Conservation (phyloP, 2,888 invertebrate genomes). For the Drosophila algonquin region DNA sequence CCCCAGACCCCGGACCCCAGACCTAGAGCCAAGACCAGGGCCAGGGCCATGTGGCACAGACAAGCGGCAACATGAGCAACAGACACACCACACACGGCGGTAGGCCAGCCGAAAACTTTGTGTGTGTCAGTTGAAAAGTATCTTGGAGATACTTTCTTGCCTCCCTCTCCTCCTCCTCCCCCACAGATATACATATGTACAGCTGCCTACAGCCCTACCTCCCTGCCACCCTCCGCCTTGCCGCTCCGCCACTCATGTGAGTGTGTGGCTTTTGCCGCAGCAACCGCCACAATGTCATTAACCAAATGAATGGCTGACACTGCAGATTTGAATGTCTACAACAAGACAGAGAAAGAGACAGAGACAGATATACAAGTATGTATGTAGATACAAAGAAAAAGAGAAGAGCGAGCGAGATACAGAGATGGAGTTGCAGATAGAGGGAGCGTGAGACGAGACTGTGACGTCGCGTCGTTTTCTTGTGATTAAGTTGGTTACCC, state of each 20-base stretch:
- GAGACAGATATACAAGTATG: too few relatives aligned
- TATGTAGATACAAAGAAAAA: too few relatives aligned
- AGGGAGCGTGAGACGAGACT: slow-evolving; percentile 3
- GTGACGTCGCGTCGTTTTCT: slow-evolving; percentile 69
- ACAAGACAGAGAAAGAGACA: slow-evolving; percentile 4
- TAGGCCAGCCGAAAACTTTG: slow-evolving; percentile 39
- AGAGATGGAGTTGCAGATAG: not conserved
- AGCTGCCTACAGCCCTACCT: not conserved
- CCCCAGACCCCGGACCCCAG: slow-evolving; percentile 2
- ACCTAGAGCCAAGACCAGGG: not conserved
- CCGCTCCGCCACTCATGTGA: slow-evolving; percentile 13
- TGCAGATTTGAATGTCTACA: slow-evolving; percentile 63
- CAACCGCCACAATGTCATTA: slow-evolving; percentile 78
- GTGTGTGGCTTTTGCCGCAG: slow-evolving; percentile 71
- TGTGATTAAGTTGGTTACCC: slow-evolving; percentile 73
- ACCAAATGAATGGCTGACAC: slow-evolving; percentile 78
- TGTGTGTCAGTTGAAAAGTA: slow-evolving; percentile 55
- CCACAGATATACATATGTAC: not conserved
- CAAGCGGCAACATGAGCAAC: slow-evolving; percentile 39
- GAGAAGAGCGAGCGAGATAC: not conserved
- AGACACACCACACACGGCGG: slow-evolving; percentile 19
- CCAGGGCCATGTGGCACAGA: slow-evolving; percentile 30
- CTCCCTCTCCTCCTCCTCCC: slow-evolving; percentile 28
- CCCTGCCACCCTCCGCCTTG: not conserved
- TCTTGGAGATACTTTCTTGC: slow-evolving; percentile 58